These are phyloP conservation scores for Prunella fulvescens DNA, from an alignment of 2,113 vertebrate genomes.

Conservation along the genomic window DNA sequence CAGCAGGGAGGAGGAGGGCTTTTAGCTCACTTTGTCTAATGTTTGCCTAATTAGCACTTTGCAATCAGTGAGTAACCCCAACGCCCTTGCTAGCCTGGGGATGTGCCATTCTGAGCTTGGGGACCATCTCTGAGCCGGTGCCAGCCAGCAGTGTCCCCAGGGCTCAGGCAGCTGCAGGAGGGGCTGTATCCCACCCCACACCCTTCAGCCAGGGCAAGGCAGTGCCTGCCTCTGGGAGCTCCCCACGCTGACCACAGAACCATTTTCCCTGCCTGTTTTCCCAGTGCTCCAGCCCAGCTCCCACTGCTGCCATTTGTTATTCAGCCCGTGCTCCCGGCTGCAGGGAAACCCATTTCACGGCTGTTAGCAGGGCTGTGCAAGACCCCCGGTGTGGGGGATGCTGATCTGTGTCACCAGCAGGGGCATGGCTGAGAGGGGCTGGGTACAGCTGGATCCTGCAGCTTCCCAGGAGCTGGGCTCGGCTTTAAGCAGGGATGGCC, in stretches of 20 bases:
- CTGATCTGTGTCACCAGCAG: rapidly evolving
- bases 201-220: neutral
- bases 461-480: neutral
- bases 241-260: neutral
- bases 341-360: neutral
- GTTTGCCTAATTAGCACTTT: conserved; percentile 38
- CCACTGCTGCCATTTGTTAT: neutral
- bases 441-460: rapidly evolving
- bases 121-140: neutral
- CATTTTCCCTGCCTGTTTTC: neutral
- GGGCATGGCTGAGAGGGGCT: neutral
- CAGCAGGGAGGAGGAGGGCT: neutral
- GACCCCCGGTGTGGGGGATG: rapidly evolving
- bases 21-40: neutral
- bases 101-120: neutral
- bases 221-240: neutral
- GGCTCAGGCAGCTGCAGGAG: neutral
- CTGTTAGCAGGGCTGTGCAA: neutral
- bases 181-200: rapidly evolving
- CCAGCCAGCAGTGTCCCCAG: neutral
- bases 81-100: neutral
- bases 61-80: conserved; percentile 15
- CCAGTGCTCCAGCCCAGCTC: neutral
- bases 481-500: neutral
- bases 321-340: neutral